Conservation (phyloP, 2,888 invertebrate species). For the Callimorpha dominula region DNA sequence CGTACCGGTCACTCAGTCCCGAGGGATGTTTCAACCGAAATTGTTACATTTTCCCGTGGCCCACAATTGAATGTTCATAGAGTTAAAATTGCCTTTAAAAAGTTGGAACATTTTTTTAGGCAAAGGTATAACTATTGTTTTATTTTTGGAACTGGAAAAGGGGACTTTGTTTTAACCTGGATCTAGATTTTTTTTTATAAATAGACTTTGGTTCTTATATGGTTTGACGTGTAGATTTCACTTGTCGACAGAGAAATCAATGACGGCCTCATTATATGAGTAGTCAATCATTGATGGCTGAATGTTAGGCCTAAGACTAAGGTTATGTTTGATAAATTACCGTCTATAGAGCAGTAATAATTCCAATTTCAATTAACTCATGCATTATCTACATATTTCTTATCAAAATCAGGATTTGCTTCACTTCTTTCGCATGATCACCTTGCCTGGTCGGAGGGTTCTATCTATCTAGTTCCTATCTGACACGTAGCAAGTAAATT, state of each 20-base stretch:
- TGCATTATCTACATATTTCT: no score
- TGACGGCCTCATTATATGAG: neutral
- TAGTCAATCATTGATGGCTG: neutral
- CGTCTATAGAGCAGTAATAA: neutral
- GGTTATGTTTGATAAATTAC: no score
- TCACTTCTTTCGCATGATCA: no score
- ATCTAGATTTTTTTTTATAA: neutral
- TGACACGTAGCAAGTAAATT: no score
- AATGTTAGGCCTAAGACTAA: no score
- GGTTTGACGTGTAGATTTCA: neutral
- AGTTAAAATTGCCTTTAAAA: slow-evolving; percentile 54
- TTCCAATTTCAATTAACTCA: neutral
- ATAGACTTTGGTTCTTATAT: neutral
- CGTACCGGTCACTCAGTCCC: slow-evolving; percentile 42
- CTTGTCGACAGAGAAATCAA: neutral
- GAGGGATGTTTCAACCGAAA: slow-evolving; percentile 39
- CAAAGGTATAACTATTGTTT: slow-evolving; percentile 18
- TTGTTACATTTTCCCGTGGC: slow-evolving; percentile 53
- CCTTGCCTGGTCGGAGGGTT: no score
- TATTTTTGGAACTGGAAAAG: slow-evolving; percentile 2
- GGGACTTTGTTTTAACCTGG: slow-evolving; percentile 2
- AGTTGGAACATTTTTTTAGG: slow-evolving; percentile 28
- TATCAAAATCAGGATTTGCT: no score
- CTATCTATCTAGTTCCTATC: no score
- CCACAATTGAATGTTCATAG: slow-evolving; percentile 66